Evolutionary conservation across 1,140 invertebrate species (phyloP).

Genomic region (Pogonomyrmex barbatus): DNA sequence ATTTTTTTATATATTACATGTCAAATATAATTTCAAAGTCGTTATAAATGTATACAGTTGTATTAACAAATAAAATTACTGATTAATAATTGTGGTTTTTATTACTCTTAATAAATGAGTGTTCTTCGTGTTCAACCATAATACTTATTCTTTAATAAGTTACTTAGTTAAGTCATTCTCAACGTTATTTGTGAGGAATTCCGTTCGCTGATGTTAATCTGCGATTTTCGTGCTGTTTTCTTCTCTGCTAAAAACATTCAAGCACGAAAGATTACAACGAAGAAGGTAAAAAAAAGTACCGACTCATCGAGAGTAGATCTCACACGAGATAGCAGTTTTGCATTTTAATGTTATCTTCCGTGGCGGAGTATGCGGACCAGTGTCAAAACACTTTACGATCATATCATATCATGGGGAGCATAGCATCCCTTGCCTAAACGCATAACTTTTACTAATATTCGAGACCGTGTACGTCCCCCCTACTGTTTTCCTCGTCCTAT

Average conservation of each 20-base stretch:
- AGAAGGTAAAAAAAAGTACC: not conserved
- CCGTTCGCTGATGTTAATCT: not conserved
- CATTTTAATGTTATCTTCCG: conserved; percentile 55
- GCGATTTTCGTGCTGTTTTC: conserved; percentile 13
- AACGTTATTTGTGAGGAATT: not conserved
- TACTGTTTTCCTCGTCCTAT: not conserved
- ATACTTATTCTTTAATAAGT: not conserved
- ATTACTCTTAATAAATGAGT: not conserved
- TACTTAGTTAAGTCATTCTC: not conserved
- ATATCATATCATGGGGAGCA: conserved; percentile 31
- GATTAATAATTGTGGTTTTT: not conserved
- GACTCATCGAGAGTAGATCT: conserved; percentile 32
- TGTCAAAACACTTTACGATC: conserved; percentile 50
- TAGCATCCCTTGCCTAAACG: conserved; percentile 12
- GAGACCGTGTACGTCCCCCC: conserved; percentile 14
- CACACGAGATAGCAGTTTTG: conserved; percentile 51
- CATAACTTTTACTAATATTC: conserved; percentile 35
- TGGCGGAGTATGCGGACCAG: conserved; percentile 10
- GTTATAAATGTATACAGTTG: not conserved
- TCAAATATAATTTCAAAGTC: not conserved
- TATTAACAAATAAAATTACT: not conserved
- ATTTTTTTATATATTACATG: not conserved
- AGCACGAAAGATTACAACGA: not conserved
- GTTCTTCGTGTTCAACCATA: not conserved
- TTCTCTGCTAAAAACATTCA: not conserved